Base-by-base conservation (phyloP, 2,113 vertebrate genomes). In the Chroicocephalus ridibundus region DNA sequence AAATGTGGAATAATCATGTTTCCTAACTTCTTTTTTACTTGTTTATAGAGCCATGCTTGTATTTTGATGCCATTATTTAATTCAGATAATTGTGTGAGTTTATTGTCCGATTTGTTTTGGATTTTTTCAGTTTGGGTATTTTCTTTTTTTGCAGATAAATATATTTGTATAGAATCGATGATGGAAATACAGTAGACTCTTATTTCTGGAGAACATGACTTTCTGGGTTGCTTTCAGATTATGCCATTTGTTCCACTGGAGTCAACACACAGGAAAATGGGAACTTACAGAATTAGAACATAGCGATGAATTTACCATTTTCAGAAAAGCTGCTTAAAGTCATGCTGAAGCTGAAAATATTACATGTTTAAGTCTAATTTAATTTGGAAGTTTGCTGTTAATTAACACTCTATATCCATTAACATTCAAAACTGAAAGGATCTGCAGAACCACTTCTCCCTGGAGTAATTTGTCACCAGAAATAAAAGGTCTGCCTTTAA, bases 391-490 rank as follows among this genome's bases (percentile, higher is more conserved):
- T 74, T 46, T 80, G 68, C 68, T 62, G 47, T 95, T 96, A 95
- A 93, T 96, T 94, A 95, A 90, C 90, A 88, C 16, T 62, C n/a
- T 66, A 42, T 14, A 47, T 40, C 38, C 29, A 86, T 95, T 95
- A 94, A 55, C 42, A 81, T 86, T 88, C 42, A 88, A 61, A 94
- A 86, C 54, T 74, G 27, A 74, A 86, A 88, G 42, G 92, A 52
- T 77, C 58, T 88, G 69, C 66, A 87, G 81, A 93, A 80, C 42
- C 27, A 31, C 65, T 72, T 7, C 38, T 96, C 91, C 81, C 90
- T 90, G 38, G 87, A 91, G 93, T 71, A 65, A 65, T 87, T 95
- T 82, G 51, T 86, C 72, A 83, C 51, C n/a, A 78, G 79, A 80
- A 95, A 70, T 62, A 80, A 83, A 83, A 52, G 5, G 1, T 38